These are phyloP conservation scores for Centropus bengalensis DNA, from an alignment of 2,113 vertebrate genomes.

Conservation along the genomic window DNA sequence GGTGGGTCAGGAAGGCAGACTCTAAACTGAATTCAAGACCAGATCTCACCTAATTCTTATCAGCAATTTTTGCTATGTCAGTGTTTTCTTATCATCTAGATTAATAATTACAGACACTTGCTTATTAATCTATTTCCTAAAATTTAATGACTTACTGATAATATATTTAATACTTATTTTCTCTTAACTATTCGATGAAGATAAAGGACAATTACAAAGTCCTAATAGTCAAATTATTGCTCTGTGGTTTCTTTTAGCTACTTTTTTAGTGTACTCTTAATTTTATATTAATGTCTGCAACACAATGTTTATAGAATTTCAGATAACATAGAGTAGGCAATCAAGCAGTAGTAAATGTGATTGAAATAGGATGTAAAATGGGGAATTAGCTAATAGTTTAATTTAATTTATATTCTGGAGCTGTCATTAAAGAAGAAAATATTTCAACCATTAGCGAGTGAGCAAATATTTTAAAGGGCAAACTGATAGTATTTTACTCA, in stretches of 20 bases:
- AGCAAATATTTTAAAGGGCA: slow-evolving; percentile 6
- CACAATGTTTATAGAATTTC: slow-evolving; percentile 38
- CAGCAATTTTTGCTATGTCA: not conserved
- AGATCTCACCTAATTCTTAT: not conserved
- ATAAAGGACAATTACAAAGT: not conserved
- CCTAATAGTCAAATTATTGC: not conserved
- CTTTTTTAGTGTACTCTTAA: slow-evolving; percentile 6
- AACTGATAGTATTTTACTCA: not conserved
- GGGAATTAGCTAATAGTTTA: slow-evolving; percentile 30
- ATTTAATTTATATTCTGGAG: slow-evolving; percentile 38
- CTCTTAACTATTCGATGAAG: not conserved
- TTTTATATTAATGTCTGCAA: slow-evolving; percentile 19
- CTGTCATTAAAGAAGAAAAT: not conserved
- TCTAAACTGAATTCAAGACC: not conserved
- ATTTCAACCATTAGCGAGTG: not conserved
- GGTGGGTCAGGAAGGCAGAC: not conserved
- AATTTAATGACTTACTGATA: not conserved
- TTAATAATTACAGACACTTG: not conserved
- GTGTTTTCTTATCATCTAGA: not conserved
- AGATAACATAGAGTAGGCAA: not conserved
- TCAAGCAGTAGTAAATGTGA: slow-evolving; percentile 31
- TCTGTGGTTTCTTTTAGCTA: slow-evolving; percentile 12
- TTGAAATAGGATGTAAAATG: slow-evolving; percentile 33
- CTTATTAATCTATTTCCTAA: not conserved
- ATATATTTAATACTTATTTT: not conserved